A percentile compares a stretch with the other conserved stretches of the same genome.
These are phyloP conservation scores for Halictus quadricinctus DNA, from an alignment of 2,888 invertebrate genomes.

Conservation along the genomic window DNA sequence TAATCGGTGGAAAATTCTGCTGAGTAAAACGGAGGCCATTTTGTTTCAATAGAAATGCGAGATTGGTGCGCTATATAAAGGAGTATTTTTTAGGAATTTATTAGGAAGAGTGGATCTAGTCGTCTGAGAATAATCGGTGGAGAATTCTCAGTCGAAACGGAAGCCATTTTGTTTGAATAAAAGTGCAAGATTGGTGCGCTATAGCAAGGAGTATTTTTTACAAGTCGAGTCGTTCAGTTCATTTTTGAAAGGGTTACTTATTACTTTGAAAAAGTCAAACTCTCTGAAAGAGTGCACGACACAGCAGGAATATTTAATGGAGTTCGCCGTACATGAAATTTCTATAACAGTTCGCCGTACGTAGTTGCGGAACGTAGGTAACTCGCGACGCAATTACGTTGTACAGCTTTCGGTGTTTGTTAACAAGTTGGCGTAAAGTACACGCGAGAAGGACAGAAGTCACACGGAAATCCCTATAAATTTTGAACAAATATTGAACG, in stretches of 20 bases:
- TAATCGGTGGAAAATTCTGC: neutral
- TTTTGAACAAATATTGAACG: constrained; percentile 34
- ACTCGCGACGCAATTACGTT: constrained; percentile 20
- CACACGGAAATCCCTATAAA: constrained; percentile 36
- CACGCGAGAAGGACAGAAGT: constrained; percentile 29
- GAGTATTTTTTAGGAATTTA: neutral
- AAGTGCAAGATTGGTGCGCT: neutral
- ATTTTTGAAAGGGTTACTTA: neutral
- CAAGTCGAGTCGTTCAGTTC: neutral
- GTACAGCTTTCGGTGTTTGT: constrained; percentile 29
- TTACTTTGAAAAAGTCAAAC: neutral
- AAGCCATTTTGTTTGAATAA: neutral
- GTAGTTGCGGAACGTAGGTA: neutral
- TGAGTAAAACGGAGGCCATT: neutral
- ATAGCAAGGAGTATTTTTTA: neutral
- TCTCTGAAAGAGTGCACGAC: neutral
- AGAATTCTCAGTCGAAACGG: neutral
- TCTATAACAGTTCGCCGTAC: neutral
- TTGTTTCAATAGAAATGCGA: neutral
- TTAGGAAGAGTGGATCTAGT: neutral
- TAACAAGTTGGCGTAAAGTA: constrained; percentile 25
- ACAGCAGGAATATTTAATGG: neutral
- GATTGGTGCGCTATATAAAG: neutral
- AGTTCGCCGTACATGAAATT: neutral
- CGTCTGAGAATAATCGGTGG: neutral